Evolutionary conservation across 1,140 invertebrate genomes (phyloP).

Genomic region (Matsumurasca onukii): DNA sequence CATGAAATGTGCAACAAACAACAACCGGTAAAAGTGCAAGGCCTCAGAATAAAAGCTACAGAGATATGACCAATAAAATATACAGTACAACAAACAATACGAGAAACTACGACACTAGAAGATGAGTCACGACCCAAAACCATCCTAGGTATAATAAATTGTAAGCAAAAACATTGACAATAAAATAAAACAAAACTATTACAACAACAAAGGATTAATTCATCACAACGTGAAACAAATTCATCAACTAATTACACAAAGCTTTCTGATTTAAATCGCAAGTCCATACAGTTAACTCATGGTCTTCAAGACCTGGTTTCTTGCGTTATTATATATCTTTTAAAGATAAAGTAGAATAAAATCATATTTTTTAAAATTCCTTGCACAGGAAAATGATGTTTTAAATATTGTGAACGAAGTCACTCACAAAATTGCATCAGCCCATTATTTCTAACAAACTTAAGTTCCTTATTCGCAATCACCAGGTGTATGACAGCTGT

Average conservation of each 20-base stretch:
- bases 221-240: slow-evolving; percentile 21
- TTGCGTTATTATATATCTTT: slow-evolving; percentile 12
- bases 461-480: not conserved
- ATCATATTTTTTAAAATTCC: not conserved
- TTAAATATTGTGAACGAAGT: too few species aligned
- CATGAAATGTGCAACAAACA: slow-evolving; percentile 3
- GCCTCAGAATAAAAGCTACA: not conserved
- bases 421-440: not conserved
- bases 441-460: not conserved
- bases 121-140: not conserved
- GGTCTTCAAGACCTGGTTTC: slow-evolving; percentile 8
- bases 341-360: slow-evolving; percentile 3
- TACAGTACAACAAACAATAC: not conserved
- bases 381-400: not conserved
- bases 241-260: slow-evolving; percentile 15
- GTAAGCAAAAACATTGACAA: slow-evolving; percentile 25
- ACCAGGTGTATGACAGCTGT: not conserved
- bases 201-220: slow-evolving; percentile 22
- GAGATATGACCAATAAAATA: not conserved
- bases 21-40: slow-evolving; percentile 19
- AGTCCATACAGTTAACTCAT: not conserved
- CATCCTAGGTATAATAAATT: slow-evolving; percentile 7
- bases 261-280: not conserved
- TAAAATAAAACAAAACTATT: slow-evolving; percentile 26
- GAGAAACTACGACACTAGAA: not conserved